Percentiles rank a stretch among this genome's conserved stretches.
These are phyloP conservation scores for Tor tambroides DNA, from an alignment of 2,113 vertebrate species.

Conservation along the genomic window DNA sequence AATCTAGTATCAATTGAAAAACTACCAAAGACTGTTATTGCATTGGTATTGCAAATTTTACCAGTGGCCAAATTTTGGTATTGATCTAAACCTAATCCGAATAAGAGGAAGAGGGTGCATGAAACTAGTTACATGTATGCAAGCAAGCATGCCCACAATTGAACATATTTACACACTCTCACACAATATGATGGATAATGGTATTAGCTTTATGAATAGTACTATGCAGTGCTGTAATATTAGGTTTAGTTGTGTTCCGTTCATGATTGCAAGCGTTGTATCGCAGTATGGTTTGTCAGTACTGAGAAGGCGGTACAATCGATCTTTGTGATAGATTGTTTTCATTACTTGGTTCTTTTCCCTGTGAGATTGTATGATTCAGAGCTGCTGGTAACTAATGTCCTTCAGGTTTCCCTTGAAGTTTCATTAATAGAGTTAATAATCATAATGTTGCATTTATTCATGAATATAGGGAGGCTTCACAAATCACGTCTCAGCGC, in stretches of 20 bases:
- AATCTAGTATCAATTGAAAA: not conserved
- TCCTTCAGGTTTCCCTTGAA: constrained; percentile 45
- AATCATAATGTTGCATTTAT: constrained; percentile 54
- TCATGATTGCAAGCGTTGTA: constrained; percentile 51
- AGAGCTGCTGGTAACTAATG: constrained; percentile 49
- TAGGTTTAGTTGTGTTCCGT: constrained; percentile 46
- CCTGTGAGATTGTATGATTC: constrained; percentile 50
- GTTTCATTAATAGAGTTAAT: constrained; percentile 61
- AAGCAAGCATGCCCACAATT: constrained; percentile 8
- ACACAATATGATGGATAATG: not conserved
- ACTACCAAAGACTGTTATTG: not conserved
- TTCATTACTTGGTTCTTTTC: constrained; percentile 57
- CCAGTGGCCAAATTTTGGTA: not conserved
- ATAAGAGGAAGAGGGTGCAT: not conserved
- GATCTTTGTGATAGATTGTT: constrained; percentile 60
- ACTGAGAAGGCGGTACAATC: constrained; percentile 37
- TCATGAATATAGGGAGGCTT: constrained; percentile 34
- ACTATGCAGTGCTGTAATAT: constrained; percentile 26
- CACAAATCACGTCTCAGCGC: constrained; percentile 25
- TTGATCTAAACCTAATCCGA: not conserved
- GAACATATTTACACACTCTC: not conserved
- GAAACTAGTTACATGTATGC: not conserved
- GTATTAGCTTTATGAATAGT: constrained; percentile 41
- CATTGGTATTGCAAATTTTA: no score
- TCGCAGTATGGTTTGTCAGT: constrained; percentile 53